A percentile compares a stretch with the other conserved stretches of the same genome.
Evolutionary conservation across 2,888 invertebrate genomes (phyloP).

Genomic region (Penaeus monodon): DNA sequence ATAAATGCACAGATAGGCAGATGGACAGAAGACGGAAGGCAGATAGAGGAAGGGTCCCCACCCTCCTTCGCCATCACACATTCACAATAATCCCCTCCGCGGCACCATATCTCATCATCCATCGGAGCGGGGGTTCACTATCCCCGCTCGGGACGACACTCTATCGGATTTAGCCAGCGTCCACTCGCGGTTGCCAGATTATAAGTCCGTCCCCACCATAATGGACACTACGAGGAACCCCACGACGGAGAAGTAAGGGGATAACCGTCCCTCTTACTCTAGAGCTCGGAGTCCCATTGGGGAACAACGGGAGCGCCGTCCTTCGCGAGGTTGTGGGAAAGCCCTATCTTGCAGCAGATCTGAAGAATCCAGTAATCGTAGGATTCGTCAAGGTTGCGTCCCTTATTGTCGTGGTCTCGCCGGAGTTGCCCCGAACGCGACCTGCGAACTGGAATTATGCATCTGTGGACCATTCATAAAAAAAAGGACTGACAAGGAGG

Average conservation of each 20-base stretch:
- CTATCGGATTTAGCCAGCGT: constrained; percentile 52
- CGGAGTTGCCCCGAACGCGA: constrained; percentile 1
- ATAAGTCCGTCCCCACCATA: constrained; percentile 14
- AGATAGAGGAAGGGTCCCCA: too few relatives aligned
- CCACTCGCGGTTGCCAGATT: constrained; percentile 38
- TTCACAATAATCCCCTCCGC: too few relatives aligned
- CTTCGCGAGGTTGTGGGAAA: constrained; percentile 4
- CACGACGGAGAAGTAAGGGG: neutral
- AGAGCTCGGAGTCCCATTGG: constrained; percentile 12
- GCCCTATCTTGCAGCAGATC: neutral
- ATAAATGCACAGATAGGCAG: too few relatives aligned
- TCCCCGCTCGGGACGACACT: constrained; percentile 2
- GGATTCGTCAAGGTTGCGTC: constrained; percentile 36
- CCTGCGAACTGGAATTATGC: constrained; percentile 29
- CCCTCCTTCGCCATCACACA: too few relatives aligned
- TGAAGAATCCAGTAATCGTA: constrained; percentile 6
- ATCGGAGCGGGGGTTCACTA: too few relatives aligned
- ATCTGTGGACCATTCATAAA: constrained; percentile 40
- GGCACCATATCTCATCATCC: too few relatives aligned
- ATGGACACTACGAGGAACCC: neutral
- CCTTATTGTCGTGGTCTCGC: constrained; percentile 36
- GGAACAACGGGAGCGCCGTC: neutral
- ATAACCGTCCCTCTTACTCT: neutral
- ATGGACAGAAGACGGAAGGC: too few relatives aligned
- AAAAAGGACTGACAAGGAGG: constrained; percentile 21